Conservation (phyloP, 1,140 invertebrate species). For the Campoletis sonorensis region DNA sequence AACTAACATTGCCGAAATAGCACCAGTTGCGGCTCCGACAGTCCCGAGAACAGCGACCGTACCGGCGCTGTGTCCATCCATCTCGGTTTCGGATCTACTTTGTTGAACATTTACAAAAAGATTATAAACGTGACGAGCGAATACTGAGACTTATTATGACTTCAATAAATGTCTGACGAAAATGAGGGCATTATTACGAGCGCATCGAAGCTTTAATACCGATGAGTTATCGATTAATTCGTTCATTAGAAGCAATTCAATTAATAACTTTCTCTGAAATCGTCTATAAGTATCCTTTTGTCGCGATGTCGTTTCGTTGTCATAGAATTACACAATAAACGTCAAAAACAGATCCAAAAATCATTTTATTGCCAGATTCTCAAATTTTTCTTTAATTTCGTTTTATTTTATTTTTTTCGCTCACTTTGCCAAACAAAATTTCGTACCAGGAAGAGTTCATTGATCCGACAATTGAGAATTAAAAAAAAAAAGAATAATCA, state of each 20-base stretch:
- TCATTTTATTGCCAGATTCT: too few relatives aligned
- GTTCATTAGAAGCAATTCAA: neutral
- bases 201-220: neutral
- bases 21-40: conserved; percentile 67
- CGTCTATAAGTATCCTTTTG: neutral
- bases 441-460: too few relatives aligned
- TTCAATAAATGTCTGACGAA: too few relatives aligned
- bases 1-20: conserved; percentile 64
- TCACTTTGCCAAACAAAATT: too few relatives aligned
- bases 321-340: neutral
- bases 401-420: too few relatives aligned
- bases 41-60: conserved; percentile 63
- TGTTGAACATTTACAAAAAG: neutral
- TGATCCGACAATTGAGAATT: neutral
- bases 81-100: conserved; percentile 47
- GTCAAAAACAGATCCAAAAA: too few relatives aligned
- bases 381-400: too few relatives aligned
- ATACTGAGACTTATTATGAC: too few relatives aligned
- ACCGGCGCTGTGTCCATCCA: conserved; percentile 64
- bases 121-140: neutral
- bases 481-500: neutral
- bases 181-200: too few relatives aligned
- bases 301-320: neutral
- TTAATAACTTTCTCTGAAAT: too few relatives aligned
- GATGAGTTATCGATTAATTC: neutral